Conservation (phyloP, 2,113 vertebrate species). For the Lycocorax pyrrhopterus region DNA sequence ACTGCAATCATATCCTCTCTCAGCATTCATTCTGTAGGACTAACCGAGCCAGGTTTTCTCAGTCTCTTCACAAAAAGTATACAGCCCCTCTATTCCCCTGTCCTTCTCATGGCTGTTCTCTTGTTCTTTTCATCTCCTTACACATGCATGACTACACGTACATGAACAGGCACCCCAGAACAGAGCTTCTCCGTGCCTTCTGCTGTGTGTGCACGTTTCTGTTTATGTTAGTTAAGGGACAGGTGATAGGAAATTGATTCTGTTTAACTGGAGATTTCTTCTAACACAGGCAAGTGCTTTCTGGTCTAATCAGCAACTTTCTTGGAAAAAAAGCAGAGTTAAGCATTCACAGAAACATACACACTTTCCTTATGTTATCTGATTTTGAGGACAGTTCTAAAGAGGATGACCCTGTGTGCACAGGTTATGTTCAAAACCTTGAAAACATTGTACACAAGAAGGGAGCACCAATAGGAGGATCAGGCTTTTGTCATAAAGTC, state of each 20-base stretch:
- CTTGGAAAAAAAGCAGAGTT: neutral
- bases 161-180: neutral
- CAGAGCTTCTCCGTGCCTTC: neutral
- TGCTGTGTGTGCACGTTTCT: fast-evolving
- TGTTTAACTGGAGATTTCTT: neutral
- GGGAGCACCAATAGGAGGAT: neutral
- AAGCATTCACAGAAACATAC: neutral
- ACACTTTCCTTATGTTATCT: neutral
- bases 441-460: neutral
- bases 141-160: fast-evolving
- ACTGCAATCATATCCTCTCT: conserved; percentile 12
- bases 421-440: neutral
- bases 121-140: neutral
- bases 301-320: neutral
- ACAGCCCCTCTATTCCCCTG: neutral
- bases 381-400: neutral
- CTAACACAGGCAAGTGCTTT: neutral
- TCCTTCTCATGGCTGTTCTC: neutral
- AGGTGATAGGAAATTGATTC: neutral
- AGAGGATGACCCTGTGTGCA: neutral
- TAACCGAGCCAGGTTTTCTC: neutral
- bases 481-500: neutral
- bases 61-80: neutral
- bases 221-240: neutral
- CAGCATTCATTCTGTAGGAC: neutral